phyloP scores from a whole-genome alignment of 1,140 invertebrate species.

The Drosophila rufa region DNA sequence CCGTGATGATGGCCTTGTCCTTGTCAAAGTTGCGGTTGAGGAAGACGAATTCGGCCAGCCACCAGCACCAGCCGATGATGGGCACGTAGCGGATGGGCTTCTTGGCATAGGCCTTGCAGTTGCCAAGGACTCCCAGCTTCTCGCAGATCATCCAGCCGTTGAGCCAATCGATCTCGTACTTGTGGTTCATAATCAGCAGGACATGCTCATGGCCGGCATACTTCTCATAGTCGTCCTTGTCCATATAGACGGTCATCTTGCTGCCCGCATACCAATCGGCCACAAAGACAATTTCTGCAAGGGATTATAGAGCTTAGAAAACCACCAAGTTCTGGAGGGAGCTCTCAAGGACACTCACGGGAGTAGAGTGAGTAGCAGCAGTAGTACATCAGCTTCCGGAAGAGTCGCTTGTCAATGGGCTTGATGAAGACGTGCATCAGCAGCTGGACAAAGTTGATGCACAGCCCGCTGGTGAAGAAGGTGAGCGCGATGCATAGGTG shows the following conservation, averaged over 20 bases:
- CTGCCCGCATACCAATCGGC: slow-evolving; percentile 96
- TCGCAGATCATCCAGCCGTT: slow-evolving; percentile 95
- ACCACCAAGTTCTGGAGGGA: not conserved
- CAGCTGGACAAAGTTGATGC: slow-evolving; percentile 93
- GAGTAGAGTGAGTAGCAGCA: slow-evolving; percentile 94
- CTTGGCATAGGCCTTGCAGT: slow-evolving; percentile 98
- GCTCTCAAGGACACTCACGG: slow-evolving; percentile 89
- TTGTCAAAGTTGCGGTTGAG: slow-evolving; percentile 96
- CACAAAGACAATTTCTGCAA: slow-evolving; percentile 94
- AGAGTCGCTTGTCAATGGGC: slow-evolving; percentile 91
- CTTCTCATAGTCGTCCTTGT: slow-evolving; percentile 92
- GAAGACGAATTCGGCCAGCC: slow-evolving; percentile 96
- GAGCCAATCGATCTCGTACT: slow-evolving; percentile 98
- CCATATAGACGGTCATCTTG: slow-evolving; percentile 90
- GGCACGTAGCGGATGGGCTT: slow-evolving; percentile 96
- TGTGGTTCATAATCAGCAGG: slow-evolving; percentile 97
- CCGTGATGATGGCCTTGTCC: slow-evolving; percentile 92
- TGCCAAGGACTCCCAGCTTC: slow-evolving; percentile 91
- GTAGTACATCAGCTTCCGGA: slow-evolving; percentile 96
- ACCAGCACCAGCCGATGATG: slow-evolving; percentile 98
- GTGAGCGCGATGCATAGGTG: slow-evolving; percentile 94
- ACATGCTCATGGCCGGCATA: slow-evolving; percentile 95
- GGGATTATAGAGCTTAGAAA: not conserved
- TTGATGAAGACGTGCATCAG: slow-evolving; percentile 91
- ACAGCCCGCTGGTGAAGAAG: slow-evolving; percentile 95